Evolutionary conservation across 2,888 invertebrate genomes (phyloP), one percentile per base, ranked within the genome.

Genomic region (Nasonia oneida): DNA sequence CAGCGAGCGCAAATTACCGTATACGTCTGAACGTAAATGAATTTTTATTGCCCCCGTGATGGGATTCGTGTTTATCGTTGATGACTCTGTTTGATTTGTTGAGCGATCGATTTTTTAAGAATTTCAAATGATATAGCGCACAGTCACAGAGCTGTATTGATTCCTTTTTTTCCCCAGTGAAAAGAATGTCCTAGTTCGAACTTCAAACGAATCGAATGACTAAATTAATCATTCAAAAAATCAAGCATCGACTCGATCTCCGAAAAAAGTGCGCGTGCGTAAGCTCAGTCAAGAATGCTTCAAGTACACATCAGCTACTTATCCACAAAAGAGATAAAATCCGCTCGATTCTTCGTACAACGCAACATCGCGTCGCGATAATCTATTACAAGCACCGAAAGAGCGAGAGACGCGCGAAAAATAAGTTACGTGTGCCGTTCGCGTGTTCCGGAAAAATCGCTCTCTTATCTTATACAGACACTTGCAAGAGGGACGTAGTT

Each of bases 1-100:
- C 33, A 18, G 79, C 33, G 37, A 71, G 23, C 47, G 70, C 70
- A 70, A 79, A 79, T 78, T 67, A 42, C 64, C 67, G 78, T 42
- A 37, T 37, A 37, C 4, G 29, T 29, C 29, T 0, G 29, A 29
- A 42, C 29, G 47, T 64, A 67, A 78, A 14, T 67, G 78, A 78
- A 78, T 70, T 79, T 79, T 79, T 53, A 50, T 70, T 70, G 53
- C 50, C 79, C 15, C 18, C 57, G 57, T 8, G 2, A 76, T 37
- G 37, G 76, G 12, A 39, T 61, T 61, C 3, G 37, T 39, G 14
- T 61, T 3, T 67, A 14, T 18, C 33, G 67, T 33, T 67, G 67
- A 67, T 67, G 67, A 10, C 14, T 67, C 33, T 29, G 14, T 67
- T 67, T 67, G 29, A 64, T 64, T 23, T 64, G 64, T 29, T 29